Base-by-base conservation (phyloP, 2,888 invertebrate genomes). In the Drosophila setosimentum region DNA sequence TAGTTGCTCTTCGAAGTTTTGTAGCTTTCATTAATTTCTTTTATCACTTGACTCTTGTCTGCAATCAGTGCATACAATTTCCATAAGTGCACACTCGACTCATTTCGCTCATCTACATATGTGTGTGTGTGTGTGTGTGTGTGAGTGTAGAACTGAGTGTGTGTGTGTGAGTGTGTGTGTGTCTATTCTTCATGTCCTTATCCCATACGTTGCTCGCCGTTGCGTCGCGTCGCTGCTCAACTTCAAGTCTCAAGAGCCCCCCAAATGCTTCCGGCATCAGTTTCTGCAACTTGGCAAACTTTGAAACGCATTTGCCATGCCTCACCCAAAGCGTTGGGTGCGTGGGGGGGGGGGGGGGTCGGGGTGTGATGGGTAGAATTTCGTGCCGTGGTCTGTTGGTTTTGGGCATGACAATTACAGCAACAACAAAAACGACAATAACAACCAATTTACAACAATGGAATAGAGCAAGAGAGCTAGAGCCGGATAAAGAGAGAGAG, bases 201-300 rank as follows among this genome's bases (percentile, higher is more conserved):
- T 67, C 30, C 55, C 57, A 58, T 40, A 62, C 40, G 49, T 57
- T 57, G 21, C 29, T 27, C 37, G 54, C 54, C 32, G 27, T 35
- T 42, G 75, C 68, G 33, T 42, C 35, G 53, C 51, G 33, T 32
- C 42, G 63, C 58, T 51, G 64, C 73, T 72, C 72, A 60, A 63
- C 63, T 74, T 80, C 55, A 60, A 71, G 80, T 78, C 78, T 80
- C 77, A 66, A 76, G 78, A 78, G 78, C 72, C 77, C 65, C 65
- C 66, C 50, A 55, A 78, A 76, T 80, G 81, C 67, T 84, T 84
- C 89, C 89, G 89, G 84, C 87, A 78, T 84, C 73, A 86, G 82
- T 80, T 81, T 83, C 81, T 80, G 73, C 80, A 80, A 80, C 77
- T 84, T 89, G 84, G 84, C 84, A 87, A 87, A 89, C 75, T 89